Evolutionary conservation across 2,888 invertebrate genomes (phyloP), one percentile per base, ranked within the genome.

Genomic region (Drosophila meridionalis): DNA sequence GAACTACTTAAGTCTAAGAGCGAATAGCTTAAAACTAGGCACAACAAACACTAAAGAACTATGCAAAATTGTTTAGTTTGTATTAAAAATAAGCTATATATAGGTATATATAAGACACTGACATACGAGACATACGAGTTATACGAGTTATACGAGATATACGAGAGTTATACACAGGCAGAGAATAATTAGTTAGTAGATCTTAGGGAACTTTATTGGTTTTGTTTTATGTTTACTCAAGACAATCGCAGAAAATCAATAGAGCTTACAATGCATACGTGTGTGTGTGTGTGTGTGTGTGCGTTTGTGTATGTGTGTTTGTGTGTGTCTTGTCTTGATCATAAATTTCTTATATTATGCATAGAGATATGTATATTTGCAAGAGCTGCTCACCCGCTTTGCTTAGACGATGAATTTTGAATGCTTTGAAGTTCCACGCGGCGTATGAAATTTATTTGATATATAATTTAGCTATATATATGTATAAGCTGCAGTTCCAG

Each of bases 371-470:
- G 32, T 9, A 20, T 14, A 45, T 38, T 50, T 20, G n/a, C 20
- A 20, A 11, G 36, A 26, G 36, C 40, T 50, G 72, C 91, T 92
- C 65, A 92, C 91, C 91, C 77, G 90, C 78, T 87, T 92, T 92
- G 90, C 88, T 92, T 91, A 91, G 73, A 78, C 91, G 91, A 88
- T 92, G 89, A 92, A 92, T 92, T 91, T 92, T 92, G 91, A 92
- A 85, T 90, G 88, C 77, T 87, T 91, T 92, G 78, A 36, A 62
- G 76, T 48, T 48, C 55, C 62, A 78, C 80, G 79, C 76, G 67
- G 76, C 68, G 71, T 80, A 76, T 76, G 77, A 78, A 83, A 76
- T 52, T 43, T 43, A 47, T 55, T 26, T 38, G 34, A 36, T 72
- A 56, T 80, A 59, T 59, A 20, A n/a, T 20, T 36, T 20, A 9